phyloP scores from a whole-genome alignment of 2,113 vertebrate species.

The Macquaria ambigua region DNA sequence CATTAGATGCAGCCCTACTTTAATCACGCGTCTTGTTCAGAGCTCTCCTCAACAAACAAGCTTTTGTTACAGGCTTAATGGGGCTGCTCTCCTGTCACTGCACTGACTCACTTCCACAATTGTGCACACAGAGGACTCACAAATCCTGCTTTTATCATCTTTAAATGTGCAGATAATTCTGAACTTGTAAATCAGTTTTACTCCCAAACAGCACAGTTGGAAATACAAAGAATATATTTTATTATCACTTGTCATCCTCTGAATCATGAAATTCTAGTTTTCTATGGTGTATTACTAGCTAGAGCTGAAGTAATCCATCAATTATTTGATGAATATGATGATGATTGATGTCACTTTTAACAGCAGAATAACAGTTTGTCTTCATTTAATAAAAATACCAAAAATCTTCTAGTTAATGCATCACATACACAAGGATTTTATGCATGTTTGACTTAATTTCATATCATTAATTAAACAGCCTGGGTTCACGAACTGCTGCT shows the following conservation, averaged over 20 bases:
- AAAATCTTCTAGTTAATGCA: not conserved
- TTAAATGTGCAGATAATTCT: not conserved
- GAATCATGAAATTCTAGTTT: not conserved
- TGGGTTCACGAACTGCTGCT: not conserved
- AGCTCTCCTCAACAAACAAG: not conserved
- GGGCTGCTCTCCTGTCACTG: not conserved
- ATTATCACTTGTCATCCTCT: not conserved
- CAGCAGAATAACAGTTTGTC: not conserved
- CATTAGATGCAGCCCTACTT: not conserved
- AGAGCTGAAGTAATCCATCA: not conserved
- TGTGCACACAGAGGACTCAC: not conserved
- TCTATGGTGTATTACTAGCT: not conserved
- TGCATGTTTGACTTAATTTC: not conserved
- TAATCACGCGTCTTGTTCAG: not conserved
- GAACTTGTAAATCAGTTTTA: not conserved
- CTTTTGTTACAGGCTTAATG: not conserved
- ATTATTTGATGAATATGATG: not conserved
- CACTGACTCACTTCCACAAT: not conserved
- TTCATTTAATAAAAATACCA: not conserved
- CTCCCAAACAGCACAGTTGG: not conserved
- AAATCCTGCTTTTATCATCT: not conserved
- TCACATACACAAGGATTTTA: not conserved
- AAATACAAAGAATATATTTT: not conserved
- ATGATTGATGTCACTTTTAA: not conserved
- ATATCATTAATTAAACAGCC: not conserved